phyloP scores from a whole-genome alignment of 1,140 invertebrate species.

The Sycobia sp. region DNA sequence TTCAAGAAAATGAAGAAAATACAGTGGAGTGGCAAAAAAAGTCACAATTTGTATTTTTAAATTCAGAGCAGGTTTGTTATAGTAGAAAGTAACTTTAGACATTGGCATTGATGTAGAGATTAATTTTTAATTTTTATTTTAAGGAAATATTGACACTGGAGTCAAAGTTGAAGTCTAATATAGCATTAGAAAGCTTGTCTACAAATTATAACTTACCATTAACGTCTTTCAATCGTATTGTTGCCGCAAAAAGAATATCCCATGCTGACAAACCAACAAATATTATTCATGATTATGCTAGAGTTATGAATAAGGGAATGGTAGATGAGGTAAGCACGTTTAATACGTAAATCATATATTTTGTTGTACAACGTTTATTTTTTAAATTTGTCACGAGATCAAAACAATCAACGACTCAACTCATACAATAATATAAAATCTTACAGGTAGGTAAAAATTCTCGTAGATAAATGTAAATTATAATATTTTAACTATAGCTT shows the following conservation, averaged over 20 bases:
- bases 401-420: slow-evolving; percentile 20
- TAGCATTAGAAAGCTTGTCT: slow-evolving; percentile 48
- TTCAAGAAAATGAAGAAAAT: slow-evolving; percentile 53
- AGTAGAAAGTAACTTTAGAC: background rate
- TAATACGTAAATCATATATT: slow-evolving; percentile 30
- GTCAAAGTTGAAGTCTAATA: slow-evolving; percentile 49
- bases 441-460: slow-evolving; percentile 27
- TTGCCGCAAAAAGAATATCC: slow-evolving; percentile 46
- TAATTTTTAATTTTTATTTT: slow-evolving; percentile 22
- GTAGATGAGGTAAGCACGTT: slow-evolving; percentile 51
- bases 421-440: slow-evolving; percentile 26
- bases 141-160: slow-evolving; percentile 61
- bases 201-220: slow-evolving; percentile 43
- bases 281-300: slow-evolving; percentile 49
- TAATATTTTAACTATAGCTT: background rate
- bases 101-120: no score
- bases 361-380: slow-evolving; percentile 38
- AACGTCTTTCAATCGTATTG: slow-evolving; percentile 51
- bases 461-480: background rate
- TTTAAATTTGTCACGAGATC: slow-evolving; percentile 18
- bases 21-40: slow-evolving; percentile 64
- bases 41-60: slow-evolving; percentile 67
- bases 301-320: slow-evolving; percentile 44
- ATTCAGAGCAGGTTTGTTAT: slow-evolving; percentile 60
- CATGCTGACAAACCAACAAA: slow-evolving; percentile 41